Conservation (phyloP, 2,113 vertebrate genomes). For the Apodemus speciosus region DNA sequence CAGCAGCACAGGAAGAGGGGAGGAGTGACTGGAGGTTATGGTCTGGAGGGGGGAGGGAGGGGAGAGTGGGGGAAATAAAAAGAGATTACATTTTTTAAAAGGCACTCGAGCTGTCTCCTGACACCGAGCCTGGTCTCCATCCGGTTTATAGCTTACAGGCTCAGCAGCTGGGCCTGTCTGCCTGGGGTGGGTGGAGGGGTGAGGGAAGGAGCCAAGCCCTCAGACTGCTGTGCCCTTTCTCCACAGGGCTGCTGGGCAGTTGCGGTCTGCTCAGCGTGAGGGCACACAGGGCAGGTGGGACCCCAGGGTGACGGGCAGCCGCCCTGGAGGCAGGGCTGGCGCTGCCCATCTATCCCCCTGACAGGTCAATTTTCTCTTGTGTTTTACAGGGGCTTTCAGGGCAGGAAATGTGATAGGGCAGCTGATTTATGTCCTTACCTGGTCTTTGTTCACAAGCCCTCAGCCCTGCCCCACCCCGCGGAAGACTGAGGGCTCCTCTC, state of each 20-base stretch:
- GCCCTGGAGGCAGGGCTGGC: not conserved
- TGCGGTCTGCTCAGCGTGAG: not conserved
- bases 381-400: conserved; percentile 79
- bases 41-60: conserved; percentile 43
- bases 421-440: conserved; percentile 79
- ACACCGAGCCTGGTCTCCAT: conserved; percentile 73
- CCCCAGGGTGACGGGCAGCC: not conserved
- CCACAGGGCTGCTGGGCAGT: not conserved
- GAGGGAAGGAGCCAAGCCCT: not conserved
- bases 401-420: conserved; percentile 69
- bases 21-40: conserved; percentile 55
- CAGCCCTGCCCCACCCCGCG: not conserved
- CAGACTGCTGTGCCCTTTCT: fast-evolving
- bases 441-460: conserved; percentile 74
- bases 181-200: not conserved
- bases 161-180: not conserved
- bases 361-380: conserved; percentile 80
- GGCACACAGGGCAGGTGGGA: not conserved
- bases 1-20: conserved; percentile 48
- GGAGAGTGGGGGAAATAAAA: conserved; percentile 71
- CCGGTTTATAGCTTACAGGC: conserved; percentile 70
- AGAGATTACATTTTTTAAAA: conserved; percentile 74
- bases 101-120: conserved; percentile 73
- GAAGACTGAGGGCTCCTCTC: not conserved
- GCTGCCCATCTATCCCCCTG: conserved; percentile 78